These are phyloP conservation scores for Brachionus asplanchnoidis DNA, from an alignment of 1,140 invertebrate genomes.

Conservation along the genomic window DNA sequence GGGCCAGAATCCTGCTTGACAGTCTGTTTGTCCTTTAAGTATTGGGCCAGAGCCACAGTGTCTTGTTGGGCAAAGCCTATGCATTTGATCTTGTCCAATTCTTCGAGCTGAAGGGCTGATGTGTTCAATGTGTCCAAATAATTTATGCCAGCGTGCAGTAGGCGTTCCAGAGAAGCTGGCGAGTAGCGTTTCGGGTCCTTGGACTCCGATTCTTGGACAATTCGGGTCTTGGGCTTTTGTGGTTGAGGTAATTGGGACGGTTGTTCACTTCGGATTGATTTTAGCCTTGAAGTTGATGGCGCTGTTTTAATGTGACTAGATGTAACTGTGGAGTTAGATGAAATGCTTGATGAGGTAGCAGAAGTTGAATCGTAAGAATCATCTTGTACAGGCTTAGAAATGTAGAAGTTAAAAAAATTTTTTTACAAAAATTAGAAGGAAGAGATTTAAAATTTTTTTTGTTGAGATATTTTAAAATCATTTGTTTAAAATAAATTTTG, in stretches of 20 bases:
- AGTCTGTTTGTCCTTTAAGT: slow-evolving; percentile 50
- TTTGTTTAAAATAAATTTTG: too few relatives aligned
- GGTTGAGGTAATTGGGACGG: not conserved
- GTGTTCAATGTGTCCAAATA: slow-evolving; percentile 54
- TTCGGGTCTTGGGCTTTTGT: not conserved
- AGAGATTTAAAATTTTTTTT: too few relatives aligned
- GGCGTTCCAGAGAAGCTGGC: slow-evolving; percentile 49
- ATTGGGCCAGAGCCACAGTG: slow-evolving; percentile 54
- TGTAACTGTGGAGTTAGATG: not conserved
- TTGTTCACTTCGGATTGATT: not conserved
- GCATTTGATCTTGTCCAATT: slow-evolving; percentile 51
- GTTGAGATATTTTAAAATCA: too few relatives aligned
- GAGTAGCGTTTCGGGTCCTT: slow-evolving; percentile 45
- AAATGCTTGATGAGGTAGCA: not conserved
- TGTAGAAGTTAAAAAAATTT: not conserved
- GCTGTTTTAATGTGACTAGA: not conserved
- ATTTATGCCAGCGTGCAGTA: slow-evolving; percentile 51
- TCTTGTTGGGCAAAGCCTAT: slow-evolving; percentile 57
- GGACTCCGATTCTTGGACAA: not conserved
- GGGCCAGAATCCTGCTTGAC: not conserved
- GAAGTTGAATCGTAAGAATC: not conserved
- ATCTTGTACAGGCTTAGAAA: not conserved
- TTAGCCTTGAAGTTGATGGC: not conserved
- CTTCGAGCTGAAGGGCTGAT: slow-evolving; percentile 50
- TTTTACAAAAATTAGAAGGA: too few relatives aligned